phyloP scores from a whole-genome alignment of 2,888 invertebrate species.

The Apomyelois bistriatella region DNA sequence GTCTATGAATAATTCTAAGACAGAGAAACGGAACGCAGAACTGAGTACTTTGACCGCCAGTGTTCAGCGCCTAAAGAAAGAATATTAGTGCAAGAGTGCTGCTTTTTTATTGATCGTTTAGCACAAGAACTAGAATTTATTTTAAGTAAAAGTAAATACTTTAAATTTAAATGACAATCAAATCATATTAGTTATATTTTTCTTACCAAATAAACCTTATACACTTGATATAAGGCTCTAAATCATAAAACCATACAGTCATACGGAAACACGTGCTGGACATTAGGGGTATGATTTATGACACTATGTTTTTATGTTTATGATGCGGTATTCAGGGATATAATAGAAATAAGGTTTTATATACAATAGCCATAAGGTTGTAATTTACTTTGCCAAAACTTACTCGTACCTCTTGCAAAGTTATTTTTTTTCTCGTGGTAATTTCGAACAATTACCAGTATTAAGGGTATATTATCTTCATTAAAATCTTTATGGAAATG shows the following conservation, averaged over 20 bases:
- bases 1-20: too few relatives aligned
- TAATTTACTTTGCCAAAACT: constrained; percentile 1
- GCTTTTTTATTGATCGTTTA: background rate
- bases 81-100: too few relatives aligned
- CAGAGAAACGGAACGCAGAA: too few relatives aligned
- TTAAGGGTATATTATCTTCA: too few relatives aligned
- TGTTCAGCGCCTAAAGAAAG: too few relatives aligned
- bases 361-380: background rate
- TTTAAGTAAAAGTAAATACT: too few relatives aligned
- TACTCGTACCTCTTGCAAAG: background rate
- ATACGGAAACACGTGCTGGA: background rate
- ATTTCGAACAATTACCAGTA: too few relatives aligned
- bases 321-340: background rate
- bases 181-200: too few relatives aligned
- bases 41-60: too few relatives aligned
- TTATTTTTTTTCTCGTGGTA: background rate
- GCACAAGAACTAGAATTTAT: background rate
- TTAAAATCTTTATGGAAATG: too few relatives aligned
- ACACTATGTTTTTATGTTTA: constrained; percentile 4
- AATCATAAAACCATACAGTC: background rate
- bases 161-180: too few relatives aligned
- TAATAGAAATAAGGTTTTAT: background rate
- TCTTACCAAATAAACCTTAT: background rate
- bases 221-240: background rate
- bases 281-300: constrained; percentile 4